phyloP scores from a whole-genome alignment of 2,797 vertebrate species.

The Urosaurus nigricauda region DNA sequence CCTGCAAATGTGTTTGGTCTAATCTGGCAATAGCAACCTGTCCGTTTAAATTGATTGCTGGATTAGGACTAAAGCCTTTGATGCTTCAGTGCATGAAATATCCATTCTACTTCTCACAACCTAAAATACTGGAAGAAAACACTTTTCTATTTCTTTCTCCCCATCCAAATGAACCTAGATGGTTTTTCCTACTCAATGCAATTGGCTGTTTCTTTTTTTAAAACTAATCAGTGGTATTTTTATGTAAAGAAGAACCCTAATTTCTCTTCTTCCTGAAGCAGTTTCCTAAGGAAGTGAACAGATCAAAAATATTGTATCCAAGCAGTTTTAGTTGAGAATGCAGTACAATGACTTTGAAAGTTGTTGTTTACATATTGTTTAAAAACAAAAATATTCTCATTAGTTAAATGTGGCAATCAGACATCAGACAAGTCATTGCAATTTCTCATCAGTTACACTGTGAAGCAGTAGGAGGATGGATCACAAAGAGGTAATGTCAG shows the following conservation, averaged over 20 bases:
- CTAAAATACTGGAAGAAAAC: background rate
- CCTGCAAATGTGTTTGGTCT: background rate
- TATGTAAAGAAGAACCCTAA: background rate
- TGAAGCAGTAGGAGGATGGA: constrained; percentile 1
- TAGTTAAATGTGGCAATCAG: constrained; percentile 22
- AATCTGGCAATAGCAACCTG: background rate
- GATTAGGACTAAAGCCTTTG: background rate
- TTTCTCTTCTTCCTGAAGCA: background rate
- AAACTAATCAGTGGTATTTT: constrained; percentile 7
- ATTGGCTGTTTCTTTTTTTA: background rate
- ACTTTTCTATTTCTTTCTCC: background rate
- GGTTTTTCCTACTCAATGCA: background rate
- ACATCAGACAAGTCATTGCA: background rate
- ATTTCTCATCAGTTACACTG: constrained; percentile 26
- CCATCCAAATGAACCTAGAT: constrained; percentile 14
- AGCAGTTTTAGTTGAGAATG: constrained; percentile 61
- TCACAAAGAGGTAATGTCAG: background rate
- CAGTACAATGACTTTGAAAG: constrained; percentile 61
- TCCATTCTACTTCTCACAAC: background rate
- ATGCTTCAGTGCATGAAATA: background rate
- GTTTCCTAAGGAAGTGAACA: constrained; percentile 30
- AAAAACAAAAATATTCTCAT: constrained; percentile 56
- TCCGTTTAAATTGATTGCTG: background rate
- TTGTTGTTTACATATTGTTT: constrained; percentile 45
- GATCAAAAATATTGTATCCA: constrained; percentile 7